These are phyloP conservation scores for Balanococcus diminutus DNA, from an alignment of 2,888 invertebrate species.

Conservation along the genomic window DNA sequence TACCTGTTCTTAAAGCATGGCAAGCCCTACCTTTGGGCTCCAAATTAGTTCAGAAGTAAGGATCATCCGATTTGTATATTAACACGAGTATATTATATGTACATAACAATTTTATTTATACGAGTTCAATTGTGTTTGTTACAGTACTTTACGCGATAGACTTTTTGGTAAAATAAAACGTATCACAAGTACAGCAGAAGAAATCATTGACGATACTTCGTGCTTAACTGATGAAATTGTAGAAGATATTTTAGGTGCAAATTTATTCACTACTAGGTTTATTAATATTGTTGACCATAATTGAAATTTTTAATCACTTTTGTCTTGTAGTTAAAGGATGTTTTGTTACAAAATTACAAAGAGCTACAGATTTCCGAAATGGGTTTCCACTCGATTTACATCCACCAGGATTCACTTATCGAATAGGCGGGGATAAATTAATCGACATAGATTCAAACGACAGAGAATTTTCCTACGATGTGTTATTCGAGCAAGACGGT, in stretches of 20 bases:
- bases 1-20: conserved; percentile 83
- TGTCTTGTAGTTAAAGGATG: conserved; percentile 75
- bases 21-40: conserved; percentile 82
- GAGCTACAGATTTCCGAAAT: conserved; percentile 67
- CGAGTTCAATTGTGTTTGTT: not conserved
- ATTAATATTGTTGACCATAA: not conserved
- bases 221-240: conserved; percentile 62
- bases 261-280: not conserved
- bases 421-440: conserved; percentile 68
- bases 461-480: conserved; percentile 82
- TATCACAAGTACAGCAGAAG: conserved; percentile 21
- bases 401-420: conserved; percentile 71
- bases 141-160: conserved; percentile 30
- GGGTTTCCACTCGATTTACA: conserved; percentile 62
- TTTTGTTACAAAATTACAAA: conserved; percentile 79
- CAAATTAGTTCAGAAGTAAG: conserved; percentile 72
- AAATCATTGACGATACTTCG: conserved; percentile 21
- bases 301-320: not conserved
- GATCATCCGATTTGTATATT: conserved; percentile 59
- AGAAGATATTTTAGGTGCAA: conserved; percentile 66
- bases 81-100: too few relatives aligned
- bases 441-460: conserved; percentile 72
- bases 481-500: conserved; percentile 83
- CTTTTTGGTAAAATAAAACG: conserved; percentile 43
- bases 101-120: not conserved